phyloP scores from a whole-genome alignment of 37 sponge, comb jelly and placozoan species.

The Dysidea cf. avara region DNA sequence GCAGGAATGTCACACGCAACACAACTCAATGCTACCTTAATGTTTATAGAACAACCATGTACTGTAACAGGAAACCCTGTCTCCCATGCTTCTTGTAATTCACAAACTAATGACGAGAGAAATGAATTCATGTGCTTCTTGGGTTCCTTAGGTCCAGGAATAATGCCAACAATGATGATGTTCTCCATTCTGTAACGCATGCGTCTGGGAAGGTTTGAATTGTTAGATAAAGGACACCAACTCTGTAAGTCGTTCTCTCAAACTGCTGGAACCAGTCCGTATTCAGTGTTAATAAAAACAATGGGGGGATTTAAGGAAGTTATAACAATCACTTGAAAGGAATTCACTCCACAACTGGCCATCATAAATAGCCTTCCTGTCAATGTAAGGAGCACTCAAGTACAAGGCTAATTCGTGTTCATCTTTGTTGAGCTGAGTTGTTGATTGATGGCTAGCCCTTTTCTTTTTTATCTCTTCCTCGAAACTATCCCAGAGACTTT shows the following conservation, averaged over 20 bases:
- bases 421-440: no score
- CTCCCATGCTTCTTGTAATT: not conserved
- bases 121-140: not conserved
- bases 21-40: no score
- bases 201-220: constrained; percentile 6
- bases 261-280: constrained; percentile 33
- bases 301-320: not conserved
- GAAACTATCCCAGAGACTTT: no score
- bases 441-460: no score
- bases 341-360: constrained; percentile 27
- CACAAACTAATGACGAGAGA: not conserved
- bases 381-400: no score
- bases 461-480: no score
- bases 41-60: no score
- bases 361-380: constrained; percentile 32
- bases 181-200: constrained; percentile 15
- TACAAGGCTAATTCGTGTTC: no score
- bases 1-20: no score
- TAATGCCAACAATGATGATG: constrained; percentile 14
- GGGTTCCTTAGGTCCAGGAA: constrained; percentile 40
- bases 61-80: no score
- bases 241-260: not conserved
- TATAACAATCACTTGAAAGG: not conserved
- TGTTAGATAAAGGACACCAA: constrained; percentile 16
- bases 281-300: not conserved